Conservation (phyloP, 2,888 invertebrate genomes). For the Micoletzkya japonica region DNA sequence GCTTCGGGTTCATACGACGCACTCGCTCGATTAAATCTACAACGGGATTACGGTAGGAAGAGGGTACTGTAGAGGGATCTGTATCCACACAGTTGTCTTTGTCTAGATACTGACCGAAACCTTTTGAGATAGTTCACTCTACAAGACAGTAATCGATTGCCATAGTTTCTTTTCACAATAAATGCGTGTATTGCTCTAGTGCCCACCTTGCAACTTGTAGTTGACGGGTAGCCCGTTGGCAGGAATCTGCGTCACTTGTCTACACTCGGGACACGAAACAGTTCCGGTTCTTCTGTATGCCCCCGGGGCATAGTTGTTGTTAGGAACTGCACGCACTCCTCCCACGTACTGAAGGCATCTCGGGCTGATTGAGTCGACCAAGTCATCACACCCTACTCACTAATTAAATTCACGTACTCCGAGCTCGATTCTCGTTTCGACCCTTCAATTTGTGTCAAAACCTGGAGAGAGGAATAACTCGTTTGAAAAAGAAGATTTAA, state of each 20-base stretch:
- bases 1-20: slow-evolving; percentile 9
- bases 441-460: no score
- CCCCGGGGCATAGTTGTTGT: no score
- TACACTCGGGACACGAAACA: slow-evolving; percentile 22
- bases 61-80: no score
- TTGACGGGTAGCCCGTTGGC: slow-evolving; percentile 23
- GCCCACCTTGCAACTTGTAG: slow-evolving; percentile 26
- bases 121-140: background rate
- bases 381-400: no score
- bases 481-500: no score
- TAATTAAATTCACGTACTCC: no score
- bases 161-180: background rate
- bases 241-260: slow-evolving; percentile 15
- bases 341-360: no score
- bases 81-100: no score
- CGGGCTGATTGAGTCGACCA: no score
- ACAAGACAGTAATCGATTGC: background rate
- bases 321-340: no score
- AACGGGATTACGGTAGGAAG: background rate
- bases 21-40: slow-evolving; percentile 26
- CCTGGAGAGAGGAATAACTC: no score
- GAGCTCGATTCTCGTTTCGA: no score
- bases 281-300: slow-evolving; percentile 6
- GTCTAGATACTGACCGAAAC: background rate
- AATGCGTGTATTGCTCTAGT: background rate